A percentile compares a stretch with the other conserved stretches of the same genome.
These are phyloP conservation scores for Prorops nasuta DNA, from an alignment of 1,140 invertebrate genomes.

Conservation along the genomic window DNA sequence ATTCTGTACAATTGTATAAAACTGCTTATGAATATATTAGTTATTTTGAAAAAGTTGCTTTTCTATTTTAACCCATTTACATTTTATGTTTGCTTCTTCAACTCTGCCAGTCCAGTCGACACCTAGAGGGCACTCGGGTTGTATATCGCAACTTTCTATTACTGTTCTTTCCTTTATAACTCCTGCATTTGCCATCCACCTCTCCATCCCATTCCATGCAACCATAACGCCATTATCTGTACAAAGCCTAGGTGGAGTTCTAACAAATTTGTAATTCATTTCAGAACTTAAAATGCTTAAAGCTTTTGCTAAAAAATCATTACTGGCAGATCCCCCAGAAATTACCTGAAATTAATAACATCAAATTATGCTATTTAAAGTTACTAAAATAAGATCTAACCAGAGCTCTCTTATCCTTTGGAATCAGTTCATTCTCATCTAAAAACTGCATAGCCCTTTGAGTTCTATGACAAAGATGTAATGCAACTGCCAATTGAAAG, in stretches of 20 bases:
- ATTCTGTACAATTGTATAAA: too few relatives aligned
- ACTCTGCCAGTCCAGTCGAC: conserved; percentile 60
- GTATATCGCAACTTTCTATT: conserved; percentile 55
- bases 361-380: neutral
- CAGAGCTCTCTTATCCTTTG: conserved; percentile 59
- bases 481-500: conserved; percentile 72
- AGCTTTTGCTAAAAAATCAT: conserved; percentile 74
- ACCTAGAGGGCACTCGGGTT: conserved; percentile 59
- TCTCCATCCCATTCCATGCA: conserved; percentile 95
- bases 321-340: conserved; percentile 95
- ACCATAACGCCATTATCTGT: conserved; percentile 99
- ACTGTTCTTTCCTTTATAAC: conserved; percentile 53
- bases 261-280: conserved; percentile 65
- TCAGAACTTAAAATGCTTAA: conserved; percentile 69
- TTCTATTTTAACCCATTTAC: conserved; percentile 60
- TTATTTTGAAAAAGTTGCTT: neutral
- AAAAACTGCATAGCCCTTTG: conserved; percentile 81
- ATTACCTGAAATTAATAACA: conserved; percentile 65
- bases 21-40: neutral
- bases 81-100: conserved; percentile 58
- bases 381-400: conserved; percentile 44
- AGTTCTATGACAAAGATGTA: conserved; percentile 78
- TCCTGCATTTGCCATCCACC: conserved; percentile 53
- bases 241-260: conserved; percentile 84
- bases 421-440: conserved; percentile 62